These are phyloP conservation scores for Lasiommata megera DNA, from an alignment of 2,888 invertebrate genomes.

Conservation along the genomic window DNA sequence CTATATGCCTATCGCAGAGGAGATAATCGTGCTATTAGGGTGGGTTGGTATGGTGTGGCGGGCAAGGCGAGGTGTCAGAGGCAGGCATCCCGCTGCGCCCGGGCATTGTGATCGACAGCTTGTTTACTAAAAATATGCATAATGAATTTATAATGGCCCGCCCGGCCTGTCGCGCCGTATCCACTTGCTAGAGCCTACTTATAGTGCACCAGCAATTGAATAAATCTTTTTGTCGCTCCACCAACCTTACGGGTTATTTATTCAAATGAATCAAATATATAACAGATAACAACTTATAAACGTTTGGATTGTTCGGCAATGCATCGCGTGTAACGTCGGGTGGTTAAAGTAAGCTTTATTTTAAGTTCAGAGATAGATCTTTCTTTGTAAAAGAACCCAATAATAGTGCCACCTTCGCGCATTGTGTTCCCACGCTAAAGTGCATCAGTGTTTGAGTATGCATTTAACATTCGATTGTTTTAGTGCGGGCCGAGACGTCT, in stretches of 20 bases:
- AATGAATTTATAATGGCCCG: constrained; percentile 79
- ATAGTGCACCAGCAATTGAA: constrained; percentile 33
- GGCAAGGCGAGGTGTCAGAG: constrained; percentile 65
- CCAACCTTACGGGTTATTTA: constrained; percentile 1
- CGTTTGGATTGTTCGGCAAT: not conserved
- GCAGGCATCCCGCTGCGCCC: constrained; percentile 68
- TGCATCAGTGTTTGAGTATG: constrained; percentile 73
- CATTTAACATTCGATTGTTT: constrained; percentile 81
- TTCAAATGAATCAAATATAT: constrained; percentile 9
- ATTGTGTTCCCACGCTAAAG: constrained; percentile 73
- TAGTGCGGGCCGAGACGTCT: constrained; percentile 75
- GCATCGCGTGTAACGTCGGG: not conserved
- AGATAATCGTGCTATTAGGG: constrained; percentile 54
- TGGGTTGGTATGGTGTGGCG: constrained; percentile 50
- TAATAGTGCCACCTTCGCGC: constrained; percentile 70
- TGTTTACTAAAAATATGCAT: constrained; percentile 82
- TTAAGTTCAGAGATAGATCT: constrained; percentile 14
- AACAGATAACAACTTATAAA: not conserved
- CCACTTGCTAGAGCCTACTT: constrained; percentile 41
- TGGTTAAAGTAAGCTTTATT: not conserved
- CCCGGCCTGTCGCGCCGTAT: constrained; percentile 53
- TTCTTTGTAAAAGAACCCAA: constrained; percentile 40
- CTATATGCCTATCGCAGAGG: constrained; percentile 32
- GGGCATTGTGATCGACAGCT: constrained; percentile 80
- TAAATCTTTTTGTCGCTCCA: constrained; percentile 10